These are phyloP conservation scores for Sebastes schlegelii DNA, from an alignment of 2,113 vertebrate genomes.

Conservation along the genomic window DNA sequence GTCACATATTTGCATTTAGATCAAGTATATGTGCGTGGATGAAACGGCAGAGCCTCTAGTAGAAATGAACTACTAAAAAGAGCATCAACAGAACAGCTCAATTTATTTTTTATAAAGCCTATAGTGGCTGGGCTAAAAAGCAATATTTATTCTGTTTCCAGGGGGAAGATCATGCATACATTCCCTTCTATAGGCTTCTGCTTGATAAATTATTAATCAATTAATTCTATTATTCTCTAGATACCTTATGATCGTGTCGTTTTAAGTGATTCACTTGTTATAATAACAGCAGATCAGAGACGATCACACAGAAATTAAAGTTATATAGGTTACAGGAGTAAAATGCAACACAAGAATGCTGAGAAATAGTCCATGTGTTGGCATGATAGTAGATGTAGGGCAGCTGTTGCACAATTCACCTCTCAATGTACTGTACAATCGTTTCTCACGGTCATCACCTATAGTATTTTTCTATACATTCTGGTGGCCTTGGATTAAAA, in stretches of 20 bases:
- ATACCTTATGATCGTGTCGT: conserved; percentile 7
- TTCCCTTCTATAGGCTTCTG: conserved; percentile 40
- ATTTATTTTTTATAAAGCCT: conserved; percentile 3
- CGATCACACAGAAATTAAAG: neutral
- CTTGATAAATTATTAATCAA: conserved; percentile 65
- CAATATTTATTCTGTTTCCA: conserved; percentile 47
- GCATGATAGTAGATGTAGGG: conserved; percentile 19
- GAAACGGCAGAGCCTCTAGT: neutral
- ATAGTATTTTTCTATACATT: neutral
- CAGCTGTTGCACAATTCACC: conserved; percentile 39
- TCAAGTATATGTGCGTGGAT: conserved; percentile 8
- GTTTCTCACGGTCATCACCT: neutral
- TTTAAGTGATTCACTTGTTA: neutral
- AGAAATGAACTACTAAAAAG: too few species aligned
- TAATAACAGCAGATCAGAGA: conserved; percentile 19
- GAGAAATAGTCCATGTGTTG: conserved; percentile 42
- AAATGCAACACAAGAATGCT: conserved; percentile 17
- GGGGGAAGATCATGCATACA: conserved; percentile 16
- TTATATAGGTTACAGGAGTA: neutral
- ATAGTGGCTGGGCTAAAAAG: conserved; percentile 26
- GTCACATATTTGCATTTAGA: conserved; percentile 15
- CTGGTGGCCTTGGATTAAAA: conserved; percentile 11
- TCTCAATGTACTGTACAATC: neutral
- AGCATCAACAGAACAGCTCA: neutral
- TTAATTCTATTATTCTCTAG: conserved; percentile 6